Conservation (phyloP, 1,140 invertebrate species). For the Elymnias hypermnestra region DNA sequence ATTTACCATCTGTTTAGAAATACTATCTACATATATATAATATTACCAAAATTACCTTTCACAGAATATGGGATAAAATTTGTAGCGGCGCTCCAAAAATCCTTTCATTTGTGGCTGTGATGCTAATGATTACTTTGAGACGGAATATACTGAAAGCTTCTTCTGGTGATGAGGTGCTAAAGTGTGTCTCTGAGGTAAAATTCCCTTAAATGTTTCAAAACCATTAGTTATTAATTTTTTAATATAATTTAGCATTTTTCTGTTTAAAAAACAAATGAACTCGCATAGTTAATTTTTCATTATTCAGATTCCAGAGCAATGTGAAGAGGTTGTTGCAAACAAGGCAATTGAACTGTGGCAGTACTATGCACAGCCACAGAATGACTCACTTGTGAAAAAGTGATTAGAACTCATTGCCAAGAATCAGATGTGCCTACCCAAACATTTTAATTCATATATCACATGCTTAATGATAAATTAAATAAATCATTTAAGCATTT, state of each 20-base stretch:
- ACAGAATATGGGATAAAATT: conserved; percentile 92
- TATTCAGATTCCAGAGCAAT: conserved; percentile 84
- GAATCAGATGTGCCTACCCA: no score
- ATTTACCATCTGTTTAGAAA: no score
- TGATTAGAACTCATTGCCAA: no score
- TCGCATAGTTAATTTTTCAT: no score
- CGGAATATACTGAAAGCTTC: conserved; percentile 80
- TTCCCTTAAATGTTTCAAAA: no score
- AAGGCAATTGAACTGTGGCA: conserved; percentile 89
- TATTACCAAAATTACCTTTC: conserved; percentile 30
- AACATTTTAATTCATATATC: no score
- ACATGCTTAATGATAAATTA: no score
- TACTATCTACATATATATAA: no score
- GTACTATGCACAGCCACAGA: conserved; percentile 73
- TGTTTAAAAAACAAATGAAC: no score
- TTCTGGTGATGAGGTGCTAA: conserved; percentile 77
- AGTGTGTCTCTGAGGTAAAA: conserved; percentile 82
- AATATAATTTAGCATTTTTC: no score
- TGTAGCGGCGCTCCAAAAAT: conserved; percentile 89
- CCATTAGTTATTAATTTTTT: no score
- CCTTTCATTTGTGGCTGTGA: conserved; percentile 85
- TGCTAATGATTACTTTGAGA: conserved; percentile 83
- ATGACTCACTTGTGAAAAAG: conserved; percentile 61
- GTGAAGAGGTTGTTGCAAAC: conserved; percentile 84
- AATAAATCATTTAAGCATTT: no score